Percentiles rank a stretch among this genome's conserved stretches.
These are phyloP conservation scores for Neelides sp. DNA, from an alignment of 1,140 invertebrate genomes.

Conservation along the genomic window DNA sequence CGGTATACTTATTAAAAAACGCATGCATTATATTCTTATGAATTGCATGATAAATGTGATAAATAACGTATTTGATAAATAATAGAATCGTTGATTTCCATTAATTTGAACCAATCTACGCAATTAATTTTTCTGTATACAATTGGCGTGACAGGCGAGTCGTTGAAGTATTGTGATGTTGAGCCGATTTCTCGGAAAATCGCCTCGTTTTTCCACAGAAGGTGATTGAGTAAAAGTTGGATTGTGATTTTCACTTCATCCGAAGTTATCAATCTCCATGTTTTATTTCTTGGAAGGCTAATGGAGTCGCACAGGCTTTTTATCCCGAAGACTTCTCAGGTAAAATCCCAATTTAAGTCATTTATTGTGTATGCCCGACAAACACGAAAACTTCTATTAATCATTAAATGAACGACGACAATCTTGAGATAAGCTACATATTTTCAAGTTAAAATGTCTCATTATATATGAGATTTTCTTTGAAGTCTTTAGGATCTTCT, in stretches of 20 bases:
- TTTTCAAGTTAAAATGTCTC: too few species aligned
- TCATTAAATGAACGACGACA: too few species aligned
- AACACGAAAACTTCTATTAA: too few species aligned
- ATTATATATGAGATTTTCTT: too few species aligned
- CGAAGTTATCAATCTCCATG: conserved; percentile 19
- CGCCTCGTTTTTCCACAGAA: conserved; percentile 21
- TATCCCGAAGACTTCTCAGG: conserved; percentile 26
- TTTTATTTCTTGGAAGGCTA: conserved; percentile 24
- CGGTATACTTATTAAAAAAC: too few species aligned
- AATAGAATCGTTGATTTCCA: too few species aligned
- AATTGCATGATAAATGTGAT: too few species aligned
- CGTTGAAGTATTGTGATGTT: conserved; percentile 11
- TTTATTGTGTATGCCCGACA: too few species aligned
- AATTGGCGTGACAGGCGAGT: conserved; percentile 14
- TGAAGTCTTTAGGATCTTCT: neutral
- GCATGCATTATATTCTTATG: too few species aligned
- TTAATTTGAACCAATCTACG: too few species aligned
- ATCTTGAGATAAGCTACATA: too few species aligned
- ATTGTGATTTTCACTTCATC: conserved; percentile 16
- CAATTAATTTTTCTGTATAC: conserved; percentile 17
- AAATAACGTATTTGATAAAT: too few species aligned
- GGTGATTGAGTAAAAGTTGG: conserved; percentile 22
- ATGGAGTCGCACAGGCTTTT: conserved; percentile 14
- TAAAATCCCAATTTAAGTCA: neutral
- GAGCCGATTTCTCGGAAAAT: conserved; percentile 17